phyloP scores from a whole-genome alignment of 2,113 vertebrate genomes.

The Poeciliopsis occidentalis region DNA sequence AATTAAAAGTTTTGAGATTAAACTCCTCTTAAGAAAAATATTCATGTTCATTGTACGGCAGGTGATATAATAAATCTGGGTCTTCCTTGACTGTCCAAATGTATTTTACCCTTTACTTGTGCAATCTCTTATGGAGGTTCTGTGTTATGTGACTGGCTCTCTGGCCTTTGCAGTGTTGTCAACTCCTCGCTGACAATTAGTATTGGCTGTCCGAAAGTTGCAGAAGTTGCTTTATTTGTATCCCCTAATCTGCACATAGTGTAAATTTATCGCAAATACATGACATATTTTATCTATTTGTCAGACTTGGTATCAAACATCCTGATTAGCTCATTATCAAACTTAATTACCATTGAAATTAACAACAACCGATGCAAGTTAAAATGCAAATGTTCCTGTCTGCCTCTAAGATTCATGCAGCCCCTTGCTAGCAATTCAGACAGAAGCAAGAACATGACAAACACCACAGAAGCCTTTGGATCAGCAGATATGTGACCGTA shows the following conservation, averaged over 20 bases:
- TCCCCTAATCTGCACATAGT: neutral
- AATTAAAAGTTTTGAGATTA: neutral
- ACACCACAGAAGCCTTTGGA: no score
- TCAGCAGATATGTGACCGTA: no score
- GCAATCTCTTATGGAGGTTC: neutral
- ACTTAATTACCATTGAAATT: neutral
- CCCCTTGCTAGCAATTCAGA: no score
- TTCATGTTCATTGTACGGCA: neutral
- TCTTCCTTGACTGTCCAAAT: no score
- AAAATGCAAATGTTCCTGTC: no score
- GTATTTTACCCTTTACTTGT: neutral
- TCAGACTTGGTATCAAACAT: neutral
- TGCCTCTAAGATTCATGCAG: no score
- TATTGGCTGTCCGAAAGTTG: neutral
- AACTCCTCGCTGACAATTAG: neutral
- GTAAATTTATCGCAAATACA: no score
- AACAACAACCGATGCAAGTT: neutral
- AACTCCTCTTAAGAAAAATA: no score
- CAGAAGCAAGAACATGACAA: no score
- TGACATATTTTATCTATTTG: neutral
- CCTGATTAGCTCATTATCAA: neutral
- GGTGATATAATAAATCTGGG: neutral
- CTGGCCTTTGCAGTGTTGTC: neutral
- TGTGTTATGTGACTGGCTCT: neutral
- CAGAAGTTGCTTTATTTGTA: neutral